Evolutionary conservation across 2,888 invertebrate genomes (phyloP).

Genomic region (Strigamia transsilvanica): DNA sequence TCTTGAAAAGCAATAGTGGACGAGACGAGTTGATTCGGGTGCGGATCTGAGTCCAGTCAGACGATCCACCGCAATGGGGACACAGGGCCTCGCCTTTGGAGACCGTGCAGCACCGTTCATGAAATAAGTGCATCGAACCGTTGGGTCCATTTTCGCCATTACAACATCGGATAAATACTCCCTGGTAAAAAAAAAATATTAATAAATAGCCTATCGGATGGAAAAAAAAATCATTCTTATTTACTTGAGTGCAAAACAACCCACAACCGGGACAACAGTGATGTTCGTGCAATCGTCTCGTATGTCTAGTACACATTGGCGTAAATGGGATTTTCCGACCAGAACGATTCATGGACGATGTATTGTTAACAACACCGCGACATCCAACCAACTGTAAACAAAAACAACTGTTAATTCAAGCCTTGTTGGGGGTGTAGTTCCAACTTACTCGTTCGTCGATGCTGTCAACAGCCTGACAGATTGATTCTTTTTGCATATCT

Average conservation of each 20-base stretch:
- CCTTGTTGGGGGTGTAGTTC: not conserved
- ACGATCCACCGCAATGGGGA: constrained; percentile 76
- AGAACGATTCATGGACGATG: constrained; percentile 60
- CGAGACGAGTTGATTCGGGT: constrained; percentile 73
- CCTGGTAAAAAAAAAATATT: constrained; percentile 67
- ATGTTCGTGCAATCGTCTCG: constrained; percentile 77
- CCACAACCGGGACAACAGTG: constrained; percentile 92
- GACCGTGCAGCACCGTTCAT: constrained; percentile 75
- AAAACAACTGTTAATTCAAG: not conserved
- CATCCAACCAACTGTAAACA: constrained; percentile 73
- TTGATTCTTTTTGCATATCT: constrained; percentile 13
- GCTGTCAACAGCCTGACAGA: constrained; percentile 55
- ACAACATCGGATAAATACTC: constrained; percentile 81
- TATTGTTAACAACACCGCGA: constrained; percentile 71
- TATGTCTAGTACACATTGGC: constrained; percentile 81
- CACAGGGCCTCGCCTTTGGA: constrained; percentile 69
- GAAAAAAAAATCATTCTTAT: not conserved
- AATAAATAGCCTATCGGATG: not conserved
- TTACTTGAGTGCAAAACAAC: constrained; percentile 85
- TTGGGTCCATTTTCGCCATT: constrained; percentile 61
- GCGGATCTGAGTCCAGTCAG: constrained; percentile 69
- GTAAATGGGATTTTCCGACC: constrained; percentile 74
- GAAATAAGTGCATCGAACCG: constrained; percentile 77
- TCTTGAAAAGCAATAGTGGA: constrained; percentile 72
- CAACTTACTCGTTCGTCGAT: constrained; percentile 55